Conservation (phyloP, 2,113 vertebrate species). For the Serinus canaria region DNA sequence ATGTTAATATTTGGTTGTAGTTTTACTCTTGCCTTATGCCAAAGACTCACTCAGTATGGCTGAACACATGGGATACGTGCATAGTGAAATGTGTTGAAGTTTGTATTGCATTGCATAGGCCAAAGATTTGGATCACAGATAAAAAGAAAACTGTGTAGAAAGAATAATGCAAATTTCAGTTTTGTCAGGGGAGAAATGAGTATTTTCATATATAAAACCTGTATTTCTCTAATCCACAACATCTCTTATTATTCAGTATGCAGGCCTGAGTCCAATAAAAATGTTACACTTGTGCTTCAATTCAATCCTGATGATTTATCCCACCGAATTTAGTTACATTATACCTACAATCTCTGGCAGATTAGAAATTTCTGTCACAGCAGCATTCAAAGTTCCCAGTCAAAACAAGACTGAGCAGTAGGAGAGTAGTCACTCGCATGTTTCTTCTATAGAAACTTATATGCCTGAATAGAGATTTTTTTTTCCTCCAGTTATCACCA, state of each 20-base stretch:
- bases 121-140: not conserved
- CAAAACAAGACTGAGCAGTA: not conserved
- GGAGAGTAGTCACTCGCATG: not conserved
- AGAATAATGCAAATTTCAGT: not conserved
- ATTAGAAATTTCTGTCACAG: not conserved
- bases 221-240: not conserved
- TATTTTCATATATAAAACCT: not conserved
- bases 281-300: not conserved
- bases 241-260: not conserved
- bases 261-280: not conserved
- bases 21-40: not conserved
- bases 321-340: not conserved
- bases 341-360: not conserved
- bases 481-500: not conserved
- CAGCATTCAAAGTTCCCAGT: not conserved
- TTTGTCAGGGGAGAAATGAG: not conserved
- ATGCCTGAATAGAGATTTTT: not conserved
- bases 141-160: not conserved
- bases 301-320: not conserved
- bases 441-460: not conserved
- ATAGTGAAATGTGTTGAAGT: not conserved
- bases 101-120: not conserved
- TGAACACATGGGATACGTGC: not conserved
- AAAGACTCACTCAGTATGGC: not conserved
- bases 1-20: not conserved